A percentile compares a stretch with the other conserved stretches of the same genome.
phyloP scores from a whole-genome alignment of 2,888 invertebrate species.

The Tridacna gigas region DNA sequence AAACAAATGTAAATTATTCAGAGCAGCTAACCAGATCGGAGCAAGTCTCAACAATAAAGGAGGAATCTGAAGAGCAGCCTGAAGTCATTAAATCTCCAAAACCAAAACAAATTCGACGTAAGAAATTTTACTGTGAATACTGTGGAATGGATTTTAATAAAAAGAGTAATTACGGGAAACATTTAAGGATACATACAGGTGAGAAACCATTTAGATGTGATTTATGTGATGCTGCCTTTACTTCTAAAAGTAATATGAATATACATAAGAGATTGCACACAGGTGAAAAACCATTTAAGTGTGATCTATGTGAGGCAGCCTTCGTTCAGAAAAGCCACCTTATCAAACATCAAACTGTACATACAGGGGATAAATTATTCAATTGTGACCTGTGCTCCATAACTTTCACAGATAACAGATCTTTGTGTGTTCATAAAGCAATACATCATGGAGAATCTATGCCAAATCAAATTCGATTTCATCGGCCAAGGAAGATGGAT shows the following conservation, averaged over 20 bases:
- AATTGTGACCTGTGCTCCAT: neutral
- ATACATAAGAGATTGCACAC: neutral
- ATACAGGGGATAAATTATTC: neutral
- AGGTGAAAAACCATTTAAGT: neutral
- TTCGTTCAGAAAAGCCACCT: neutral
- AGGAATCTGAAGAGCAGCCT: neutral
- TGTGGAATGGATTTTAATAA: neutral
- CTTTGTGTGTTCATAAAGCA: neutral
- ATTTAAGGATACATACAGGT: slow-evolving; percentile 8
- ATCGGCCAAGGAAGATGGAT: neutral
- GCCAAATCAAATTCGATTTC: neutral
- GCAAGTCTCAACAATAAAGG: too few relatives aligned
- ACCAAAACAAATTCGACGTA: neutral
- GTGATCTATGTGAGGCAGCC: neutral
- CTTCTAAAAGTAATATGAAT: neutral
- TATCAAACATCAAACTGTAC: slow-evolving; percentile 6
- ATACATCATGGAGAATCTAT: neutral
- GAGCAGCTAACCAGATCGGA: too few relatives aligned
- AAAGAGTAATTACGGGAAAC: neutral
- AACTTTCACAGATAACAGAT: neutral
- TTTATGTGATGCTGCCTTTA: neutral
- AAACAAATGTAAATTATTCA: too few relatives aligned
- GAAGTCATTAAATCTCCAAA: neutral
- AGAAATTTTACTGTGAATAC: neutral
- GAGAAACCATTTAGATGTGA: slow-evolving; percentile 3